Evolutionary conservation across 2,113 vertebrate species (phyloP).

Genomic region (Tonatia bakeri): DNA sequence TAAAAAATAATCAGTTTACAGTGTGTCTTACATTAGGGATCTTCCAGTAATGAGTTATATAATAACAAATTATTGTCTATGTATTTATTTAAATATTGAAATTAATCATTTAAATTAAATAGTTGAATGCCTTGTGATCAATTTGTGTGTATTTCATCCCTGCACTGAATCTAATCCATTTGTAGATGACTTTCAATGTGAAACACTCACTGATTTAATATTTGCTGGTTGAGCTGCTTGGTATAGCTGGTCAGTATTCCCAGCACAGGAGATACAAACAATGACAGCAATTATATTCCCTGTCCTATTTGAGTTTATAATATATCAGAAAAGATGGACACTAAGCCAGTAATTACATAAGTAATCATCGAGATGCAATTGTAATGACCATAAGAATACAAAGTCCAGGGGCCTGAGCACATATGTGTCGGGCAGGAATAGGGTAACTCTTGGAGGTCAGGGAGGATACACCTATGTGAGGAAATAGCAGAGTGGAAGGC

Average conservation of each 20-base stretch:
- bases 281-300: neutral
- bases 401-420: neutral
- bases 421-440: neutral
- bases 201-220: neutral
- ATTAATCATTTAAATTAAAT: neutral
- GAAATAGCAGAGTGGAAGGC: neutral
- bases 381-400: neutral
- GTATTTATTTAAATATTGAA: neutral
- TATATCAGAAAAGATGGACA: neutral
- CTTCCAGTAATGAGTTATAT: neutral
- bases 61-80: neutral
- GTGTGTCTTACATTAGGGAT: neutral
- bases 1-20: neutral
- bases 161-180: neutral
- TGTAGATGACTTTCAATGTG: neutral
- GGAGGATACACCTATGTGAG: neutral
- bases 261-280: neutral
- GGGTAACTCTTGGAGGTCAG: neutral
- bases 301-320: neutral
- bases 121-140: neutral
- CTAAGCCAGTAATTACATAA: neutral
- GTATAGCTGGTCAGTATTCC: neutral
- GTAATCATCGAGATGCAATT: neutral
- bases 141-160: neutral
- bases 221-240: neutral